phyloP scores from a whole-genome alignment of 2,113 vertebrate species.

The Ondatra zibethicus region DNA sequence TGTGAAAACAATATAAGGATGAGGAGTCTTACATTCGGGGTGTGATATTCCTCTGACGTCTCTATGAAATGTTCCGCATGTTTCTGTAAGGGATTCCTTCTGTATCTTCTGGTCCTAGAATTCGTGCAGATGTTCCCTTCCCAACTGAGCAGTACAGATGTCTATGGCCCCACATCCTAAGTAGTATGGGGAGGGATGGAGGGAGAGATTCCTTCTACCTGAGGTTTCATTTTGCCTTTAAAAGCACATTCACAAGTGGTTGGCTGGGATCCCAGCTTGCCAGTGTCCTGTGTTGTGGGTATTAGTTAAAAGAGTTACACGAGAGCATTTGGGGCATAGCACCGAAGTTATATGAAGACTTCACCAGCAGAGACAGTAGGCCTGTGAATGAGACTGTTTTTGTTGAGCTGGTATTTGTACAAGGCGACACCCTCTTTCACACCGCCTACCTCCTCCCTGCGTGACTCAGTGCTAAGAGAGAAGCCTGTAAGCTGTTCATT shows the following conservation, averaged over 20 bases:
- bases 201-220: neutral
- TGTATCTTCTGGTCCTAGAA: neutral
- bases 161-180: neutral
- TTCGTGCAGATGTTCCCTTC: neutral
- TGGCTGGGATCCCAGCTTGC: neutral
- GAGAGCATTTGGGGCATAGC: slow-evolving; percentile 27
- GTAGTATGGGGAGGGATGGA: no score
- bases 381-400: slow-evolving; percentile 67
- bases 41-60: neutral
- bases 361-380: slow-evolving; percentile 66
- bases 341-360: slow-evolving; percentile 72
- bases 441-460: slow-evolving; percentile 88
- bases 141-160: neutral
- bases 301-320: slow-evolving; percentile 1
- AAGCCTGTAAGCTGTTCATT: slow-evolving; percentile 81
- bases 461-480: slow-evolving; percentile 85
- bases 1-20: neutral
- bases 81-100: neutral
- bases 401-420: slow-evolving; percentile 86
- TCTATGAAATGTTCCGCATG: neutral
- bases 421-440: slow-evolving; percentile 91
- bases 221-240: neutral
- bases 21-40: neutral
- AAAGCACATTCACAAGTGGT: neutral
- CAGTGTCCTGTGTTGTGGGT: neutral